Evolutionary conservation across 1,140 invertebrate genomes (phyloP), one percentile per base, ranked within the genome.

Genomic region (Matsumurasca onukii): DNA sequence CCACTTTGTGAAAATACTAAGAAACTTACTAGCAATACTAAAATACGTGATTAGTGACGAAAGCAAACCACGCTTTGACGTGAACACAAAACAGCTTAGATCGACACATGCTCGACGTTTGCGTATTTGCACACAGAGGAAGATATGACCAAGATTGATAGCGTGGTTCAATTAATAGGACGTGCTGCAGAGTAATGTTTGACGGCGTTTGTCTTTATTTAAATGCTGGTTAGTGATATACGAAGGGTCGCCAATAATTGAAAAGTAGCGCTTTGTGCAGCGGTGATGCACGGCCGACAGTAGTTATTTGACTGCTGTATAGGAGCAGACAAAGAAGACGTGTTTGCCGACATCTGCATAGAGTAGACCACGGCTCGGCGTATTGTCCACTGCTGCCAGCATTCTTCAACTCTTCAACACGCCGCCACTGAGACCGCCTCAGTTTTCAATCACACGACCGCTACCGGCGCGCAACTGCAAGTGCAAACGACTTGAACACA

Each of bases 101-200:
- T n/a, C n/a, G n/a, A n/a, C n/a, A n/a, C n/a, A n/a, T n/a, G n/a
- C n/a, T n/a, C n/a, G n/a, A n/a, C n/a, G n/a, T n/a, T n/a, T n/a
- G n/a, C n/a, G n/a, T n/a, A n/a, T n/a, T n/a, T n/a, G n/a, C n/a
- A n/a, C n/a, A n/a, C n/a, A n/a, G n/a, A n/a, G n/a, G n/a, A 9
- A 59, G 55, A 59, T 59, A 59, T 59, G 55, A 59, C 2, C 55
- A 3, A 24, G 22, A 29, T 59, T 59, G 55, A 59, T 27, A 59
- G 30, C 55, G 24, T 5, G 55, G 24, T 59, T 59, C 55, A 59
- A 59, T 59, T 59, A 59, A 59, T 59, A 59, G 55, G 55, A 59
- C 55, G 55, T 24, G 24, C 25, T 22, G 2, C 24, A 29, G 55
- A 59, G 55, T 59, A 59, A 59, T 59, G 55, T 59, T 27, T 5